phyloP scores from a whole-genome alignment of 1,140 invertebrate species.

The Lordiphosa mommai region DNA sequence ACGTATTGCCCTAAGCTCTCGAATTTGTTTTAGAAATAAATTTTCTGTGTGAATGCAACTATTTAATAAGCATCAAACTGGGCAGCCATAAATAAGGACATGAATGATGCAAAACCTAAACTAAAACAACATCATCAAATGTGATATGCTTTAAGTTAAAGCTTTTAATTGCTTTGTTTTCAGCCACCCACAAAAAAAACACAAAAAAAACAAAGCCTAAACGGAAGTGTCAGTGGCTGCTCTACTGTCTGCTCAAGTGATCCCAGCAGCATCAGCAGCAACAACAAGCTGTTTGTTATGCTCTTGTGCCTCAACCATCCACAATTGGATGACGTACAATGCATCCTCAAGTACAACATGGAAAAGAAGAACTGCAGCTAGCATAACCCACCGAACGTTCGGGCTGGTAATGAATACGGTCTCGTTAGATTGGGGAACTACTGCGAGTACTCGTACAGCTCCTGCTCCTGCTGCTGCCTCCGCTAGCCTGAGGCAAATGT shows the following conservation, averaged over 20 bases:
- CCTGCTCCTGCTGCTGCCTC: conserved; percentile 24
- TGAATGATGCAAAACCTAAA: conserved; percentile 17
- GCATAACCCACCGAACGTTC: background rate
- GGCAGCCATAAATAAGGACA: conserved; percentile 57
- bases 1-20: conserved; percentile 43
- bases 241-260: conserved; percentile 63
- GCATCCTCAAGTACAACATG: conserved; percentile 17
- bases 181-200: conserved; percentile 20
- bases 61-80: conserved; percentile 70
- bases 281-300: conserved; percentile 67
- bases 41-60: conserved; percentile 55
- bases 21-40: conserved; percentile 44
- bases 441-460: conserved; percentile 4
- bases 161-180: conserved; percentile 72
- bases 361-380: background rate
- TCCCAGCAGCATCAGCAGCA: conserved; percentile 21
- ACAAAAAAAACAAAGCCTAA: conserved; percentile 61
- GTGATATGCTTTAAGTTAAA: conserved; percentile 47
- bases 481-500: conserved; percentile 5
- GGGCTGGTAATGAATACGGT: conserved; percentile 56
- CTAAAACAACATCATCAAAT: conserved; percentile 9
- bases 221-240: conserved; percentile 69
- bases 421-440: conserved; percentile 36
- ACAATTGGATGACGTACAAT: conserved; percentile 16
- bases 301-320: conserved; percentile 31